phyloP scores from a whole-genome alignment of 2,888 invertebrate genomes.

The Chorisops tibialis region DNA sequence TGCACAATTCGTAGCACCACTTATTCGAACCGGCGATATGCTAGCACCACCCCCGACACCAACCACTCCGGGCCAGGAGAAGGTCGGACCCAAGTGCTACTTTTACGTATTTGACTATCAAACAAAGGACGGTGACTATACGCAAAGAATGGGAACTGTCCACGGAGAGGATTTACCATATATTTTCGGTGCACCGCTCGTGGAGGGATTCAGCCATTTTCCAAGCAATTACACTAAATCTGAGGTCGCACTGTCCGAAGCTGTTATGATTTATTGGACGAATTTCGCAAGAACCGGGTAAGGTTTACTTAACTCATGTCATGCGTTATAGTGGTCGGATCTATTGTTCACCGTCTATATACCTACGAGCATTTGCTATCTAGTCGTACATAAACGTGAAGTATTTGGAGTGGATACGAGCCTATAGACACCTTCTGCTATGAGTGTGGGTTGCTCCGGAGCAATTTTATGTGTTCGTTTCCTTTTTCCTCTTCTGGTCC shows the following conservation, averaged over 20 bases:
- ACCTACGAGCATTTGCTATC: background rate
- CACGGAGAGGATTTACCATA: constrained; percentile 91
- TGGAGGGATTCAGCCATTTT: constrained; percentile 76
- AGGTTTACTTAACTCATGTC: constrained; percentile 40
- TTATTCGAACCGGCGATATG: constrained; percentile 80
- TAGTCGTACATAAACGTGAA: too few species aligned
- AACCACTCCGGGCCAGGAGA: constrained; percentile 53
- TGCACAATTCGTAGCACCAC: constrained; percentile 88
- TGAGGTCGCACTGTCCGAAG: constrained; percentile 81
- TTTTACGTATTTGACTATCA: constrained; percentile 93
- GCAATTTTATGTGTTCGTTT: too few species aligned
- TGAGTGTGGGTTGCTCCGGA: too few species aligned
- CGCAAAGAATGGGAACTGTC: constrained; percentile 88
- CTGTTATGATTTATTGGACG: constrained; percentile 81
- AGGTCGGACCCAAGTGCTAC: constrained; percentile 72
- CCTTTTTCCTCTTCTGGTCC: too few species aligned
- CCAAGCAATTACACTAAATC: constrained; percentile 84
- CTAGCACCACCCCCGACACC: constrained; percentile 67
- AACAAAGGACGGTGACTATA: constrained; percentile 83
- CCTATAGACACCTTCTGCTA: too few species aligned
- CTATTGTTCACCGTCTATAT: background rate
- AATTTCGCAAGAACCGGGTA: constrained; percentile 88
- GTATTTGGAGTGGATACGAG: too few species aligned
- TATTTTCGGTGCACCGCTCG: constrained; percentile 85
- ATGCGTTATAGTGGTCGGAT: background rate